Evolutionary conservation across 2,888 invertebrate genomes (phyloP).

Genomic region (Phengaris arion): DNA sequence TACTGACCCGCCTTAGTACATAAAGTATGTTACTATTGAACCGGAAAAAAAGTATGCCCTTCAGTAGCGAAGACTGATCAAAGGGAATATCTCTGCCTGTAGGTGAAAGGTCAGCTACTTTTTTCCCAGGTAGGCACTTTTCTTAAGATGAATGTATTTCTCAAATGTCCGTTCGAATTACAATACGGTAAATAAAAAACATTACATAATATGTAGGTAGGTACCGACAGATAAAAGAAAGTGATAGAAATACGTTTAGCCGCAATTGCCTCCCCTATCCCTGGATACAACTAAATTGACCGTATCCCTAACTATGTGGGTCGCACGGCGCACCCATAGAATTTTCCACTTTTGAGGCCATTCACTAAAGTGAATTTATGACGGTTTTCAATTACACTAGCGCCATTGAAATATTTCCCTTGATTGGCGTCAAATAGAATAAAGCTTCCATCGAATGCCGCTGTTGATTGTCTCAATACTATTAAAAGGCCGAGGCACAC

Average conservation of each 20-base stretch:
- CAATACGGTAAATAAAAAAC: no score
- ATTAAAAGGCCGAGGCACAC: not conserved
- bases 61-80: no score
- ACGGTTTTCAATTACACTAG: constrained; percentile 11
- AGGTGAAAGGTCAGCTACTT: no score
- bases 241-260: not conserved
- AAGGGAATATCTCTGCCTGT: no score
- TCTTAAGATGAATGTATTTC: no score
- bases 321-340: not conserved
- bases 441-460: constrained; percentile 3
- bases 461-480: constrained; percentile 6
- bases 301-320: constrained; percentile 2
- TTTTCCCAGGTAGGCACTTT: no score
- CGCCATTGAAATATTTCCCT: constrained; percentile 12
- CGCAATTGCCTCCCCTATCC: not conserved
- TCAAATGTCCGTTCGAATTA: no score
- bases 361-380: constrained; percentile 5
- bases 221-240: not conserved
- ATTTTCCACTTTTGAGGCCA: not conserved
- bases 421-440: constrained; percentile 11
- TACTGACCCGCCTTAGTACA: no score
- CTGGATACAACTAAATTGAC: not conserved
- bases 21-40: no score
- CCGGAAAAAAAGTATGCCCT: no score
- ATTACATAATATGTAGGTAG: no score